These are phyloP conservation scores for Alca torda DNA, from an alignment of 2,797 vertebrate species.

Conservation along the genomic window DNA sequence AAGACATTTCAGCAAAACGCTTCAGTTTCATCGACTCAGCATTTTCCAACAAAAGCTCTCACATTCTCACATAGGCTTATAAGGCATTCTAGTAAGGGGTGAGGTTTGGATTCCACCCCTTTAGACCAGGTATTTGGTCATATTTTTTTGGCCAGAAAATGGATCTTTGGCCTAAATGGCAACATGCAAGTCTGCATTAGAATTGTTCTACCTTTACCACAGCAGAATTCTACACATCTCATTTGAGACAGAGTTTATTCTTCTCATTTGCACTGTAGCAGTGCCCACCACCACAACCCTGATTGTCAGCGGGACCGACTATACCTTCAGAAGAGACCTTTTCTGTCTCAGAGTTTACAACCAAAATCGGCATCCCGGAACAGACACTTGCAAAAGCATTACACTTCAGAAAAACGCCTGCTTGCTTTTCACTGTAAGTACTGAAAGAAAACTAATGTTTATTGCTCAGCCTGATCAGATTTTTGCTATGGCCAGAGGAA, in stretches of 20 bases:
- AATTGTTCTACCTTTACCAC: not conserved
- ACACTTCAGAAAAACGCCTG: not conserved
- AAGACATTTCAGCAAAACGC: slow-evolving; percentile 58
- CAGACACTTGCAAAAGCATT: not conserved
- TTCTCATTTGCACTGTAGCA: not conserved
- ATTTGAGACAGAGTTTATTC: not conserved
- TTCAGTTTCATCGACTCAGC: slow-evolving; percentile 53
- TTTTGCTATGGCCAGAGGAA: not conserved
- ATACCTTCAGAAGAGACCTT: not conserved
- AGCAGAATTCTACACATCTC: not conserved
- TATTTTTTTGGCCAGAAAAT: not conserved
- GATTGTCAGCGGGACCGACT: not conserved
- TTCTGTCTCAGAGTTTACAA: not conserved
- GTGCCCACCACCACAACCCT: not conserved
- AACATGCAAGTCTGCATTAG: not conserved
- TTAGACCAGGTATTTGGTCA: not conserved
- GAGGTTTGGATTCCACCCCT: not conserved
- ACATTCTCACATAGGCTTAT: not conserved
- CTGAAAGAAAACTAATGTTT: not conserved
- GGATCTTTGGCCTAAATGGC: not conserved
- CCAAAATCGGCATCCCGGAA: not conserved
- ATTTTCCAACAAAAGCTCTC: slow-evolving; percentile 32
- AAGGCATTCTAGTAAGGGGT: not conserved
- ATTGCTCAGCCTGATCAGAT: not conserved
- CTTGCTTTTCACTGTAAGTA: not conserved